A percentile compares a stretch with the other conserved stretches of the same genome.
Conservation (phyloP, 2,888 invertebrate genomes). For the Chrysodeixis includens region DNA sequence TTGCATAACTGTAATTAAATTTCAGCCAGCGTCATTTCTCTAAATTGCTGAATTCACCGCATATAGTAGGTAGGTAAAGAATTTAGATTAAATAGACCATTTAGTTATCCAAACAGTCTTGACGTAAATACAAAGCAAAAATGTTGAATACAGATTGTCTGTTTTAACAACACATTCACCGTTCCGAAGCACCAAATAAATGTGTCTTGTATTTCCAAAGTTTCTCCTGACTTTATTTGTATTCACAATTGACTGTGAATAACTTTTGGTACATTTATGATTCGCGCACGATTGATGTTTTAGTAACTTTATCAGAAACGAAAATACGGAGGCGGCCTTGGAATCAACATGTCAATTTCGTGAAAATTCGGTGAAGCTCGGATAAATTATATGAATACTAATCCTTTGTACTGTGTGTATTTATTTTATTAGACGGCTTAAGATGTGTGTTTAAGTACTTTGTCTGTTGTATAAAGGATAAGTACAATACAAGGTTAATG, state of each 20-base stretch:
- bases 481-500: too few species aligned
- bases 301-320: constrained; percentile 42
- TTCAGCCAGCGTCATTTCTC: too few species aligned
- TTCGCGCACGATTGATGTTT: constrained; percentile 48
- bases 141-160: not conserved
- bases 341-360: constrained; percentile 33
- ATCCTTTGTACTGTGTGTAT: constrained; percentile 26
- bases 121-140: not conserved
- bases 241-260: constrained; percentile 60
- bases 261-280: constrained; percentile 57
- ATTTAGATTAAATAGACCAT: too few species aligned
- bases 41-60: too few species aligned
- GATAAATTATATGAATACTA: constrained; percentile 44
- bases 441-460: constrained; percentile 20
- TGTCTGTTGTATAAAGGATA: not conserved
- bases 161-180: not conserved
- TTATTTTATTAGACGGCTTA: constrained; percentile 18
- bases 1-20: too few species aligned
- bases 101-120: too few species aligned
- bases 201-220: constrained; percentile 14
- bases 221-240: constrained; percentile 57
- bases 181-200: not conserved
- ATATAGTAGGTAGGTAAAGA: too few species aligned
- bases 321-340: constrained; percentile 21
- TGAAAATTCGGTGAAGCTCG: constrained; percentile 17